Conservation (phyloP, 2,113 vertebrate genomes). For the Nematolebias whitei region DNA sequence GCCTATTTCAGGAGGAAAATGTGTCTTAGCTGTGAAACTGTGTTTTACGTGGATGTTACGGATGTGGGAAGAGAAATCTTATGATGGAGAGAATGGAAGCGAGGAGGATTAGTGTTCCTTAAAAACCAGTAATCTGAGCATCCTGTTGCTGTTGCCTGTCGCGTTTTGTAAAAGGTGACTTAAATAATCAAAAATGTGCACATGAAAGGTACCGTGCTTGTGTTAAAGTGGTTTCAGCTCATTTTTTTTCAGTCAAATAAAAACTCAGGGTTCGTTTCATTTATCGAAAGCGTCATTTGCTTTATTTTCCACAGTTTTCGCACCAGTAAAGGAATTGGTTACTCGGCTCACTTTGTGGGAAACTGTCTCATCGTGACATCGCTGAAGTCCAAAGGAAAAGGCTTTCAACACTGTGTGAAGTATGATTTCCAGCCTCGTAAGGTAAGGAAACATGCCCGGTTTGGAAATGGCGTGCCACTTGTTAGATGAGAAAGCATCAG, state of each 20-base stretch:
- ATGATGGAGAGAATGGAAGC: slow-evolving; percentile 5
- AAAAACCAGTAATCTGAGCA: slow-evolving; percentile 35
- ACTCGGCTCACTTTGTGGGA: slow-evolving; percentile 99
- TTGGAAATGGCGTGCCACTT: slow-evolving; percentile 27
- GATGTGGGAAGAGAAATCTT: slow-evolving; percentile 25
- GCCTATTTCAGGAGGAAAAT: slow-evolving; percentile 41
- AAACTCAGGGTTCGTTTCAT: neutral
- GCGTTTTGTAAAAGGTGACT: slow-evolving; percentile 17
- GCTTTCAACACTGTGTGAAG: slow-evolving; percentile 99
- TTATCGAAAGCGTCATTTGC: neutral
- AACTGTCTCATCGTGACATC: slow-evolving; percentile 99
- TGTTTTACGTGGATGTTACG: slow-evolving; percentile 31
- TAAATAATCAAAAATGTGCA: slow-evolving; percentile 1
- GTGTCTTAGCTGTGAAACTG: slow-evolving; percentile 28
- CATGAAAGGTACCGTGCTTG: slow-evolving; percentile 8
- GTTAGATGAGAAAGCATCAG: slow-evolving; percentile 24
- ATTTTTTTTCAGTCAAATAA: neutral
- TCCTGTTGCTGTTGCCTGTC: slow-evolving; percentile 18
- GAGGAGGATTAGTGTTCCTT: slow-evolving; percentile 51
- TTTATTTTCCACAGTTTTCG: slow-evolving; percentile 85
- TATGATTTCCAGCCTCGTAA: slow-evolving; percentile 99
- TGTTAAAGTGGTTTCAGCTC: neutral
- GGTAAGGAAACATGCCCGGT: slow-evolving; percentile 75
- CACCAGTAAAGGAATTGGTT: slow-evolving; percentile 98
- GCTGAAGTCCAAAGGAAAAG: slow-evolving; percentile 98